Conservation (phyloP, 2,888 invertebrate species). For the Pachydiplax longipennis region DNA sequence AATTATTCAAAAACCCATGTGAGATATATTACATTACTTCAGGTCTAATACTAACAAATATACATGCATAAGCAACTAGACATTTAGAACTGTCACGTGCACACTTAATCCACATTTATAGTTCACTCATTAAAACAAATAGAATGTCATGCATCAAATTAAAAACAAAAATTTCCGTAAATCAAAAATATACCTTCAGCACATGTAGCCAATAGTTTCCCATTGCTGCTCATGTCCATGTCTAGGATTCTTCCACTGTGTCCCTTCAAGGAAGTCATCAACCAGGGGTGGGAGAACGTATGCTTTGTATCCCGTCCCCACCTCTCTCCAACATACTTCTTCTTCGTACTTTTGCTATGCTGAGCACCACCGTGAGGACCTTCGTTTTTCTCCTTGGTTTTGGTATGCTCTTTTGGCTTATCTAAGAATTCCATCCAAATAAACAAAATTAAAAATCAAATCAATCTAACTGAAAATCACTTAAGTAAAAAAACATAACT, state of each 20-base stretch:
- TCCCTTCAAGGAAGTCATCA: conserved; percentile 80
- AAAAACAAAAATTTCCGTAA: neutral
- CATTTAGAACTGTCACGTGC: neutral
- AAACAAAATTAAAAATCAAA: no score
- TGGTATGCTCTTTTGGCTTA: conserved; percentile 17
- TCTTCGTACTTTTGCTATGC: conserved; percentile 59
- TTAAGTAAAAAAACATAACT: no score
- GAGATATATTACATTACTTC: neutral
- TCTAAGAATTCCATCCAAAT: neutral
- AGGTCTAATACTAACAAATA: conserved; percentile 47
- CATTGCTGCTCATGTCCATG: conserved; percentile 84
- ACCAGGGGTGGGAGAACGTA: conserved; percentile 78
- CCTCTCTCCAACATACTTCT: conserved; percentile 57
- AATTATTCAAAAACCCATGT: neutral
- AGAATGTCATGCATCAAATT: neutral
- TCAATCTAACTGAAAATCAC: no score
- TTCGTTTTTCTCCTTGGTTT: conserved; percentile 56
- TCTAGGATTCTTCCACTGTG: conserved; percentile 78
- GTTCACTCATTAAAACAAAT: neutral
- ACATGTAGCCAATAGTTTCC: conserved; percentile 84
- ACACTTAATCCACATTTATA: conserved; percentile 18
- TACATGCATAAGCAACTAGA: conserved; percentile 48
- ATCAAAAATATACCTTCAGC: conserved; percentile 75
- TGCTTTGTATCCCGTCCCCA: conserved; percentile 56
- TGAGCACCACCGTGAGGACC: conserved; percentile 57